Conservation (phyloP, 2,113 vertebrate species). For the Syngnathus floridae region DNA sequence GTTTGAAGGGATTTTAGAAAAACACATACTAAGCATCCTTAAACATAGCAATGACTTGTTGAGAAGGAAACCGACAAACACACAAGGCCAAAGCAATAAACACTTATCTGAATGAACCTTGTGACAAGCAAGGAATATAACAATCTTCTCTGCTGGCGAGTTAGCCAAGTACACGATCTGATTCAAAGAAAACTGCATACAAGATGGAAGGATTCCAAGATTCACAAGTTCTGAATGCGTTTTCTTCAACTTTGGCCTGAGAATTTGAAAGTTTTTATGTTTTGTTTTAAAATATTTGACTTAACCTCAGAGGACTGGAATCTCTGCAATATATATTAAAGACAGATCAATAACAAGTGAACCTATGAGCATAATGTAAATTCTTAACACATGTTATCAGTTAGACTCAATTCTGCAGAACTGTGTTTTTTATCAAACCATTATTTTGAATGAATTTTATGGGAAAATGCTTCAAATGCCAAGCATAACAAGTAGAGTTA, state of each 20-base stretch:
- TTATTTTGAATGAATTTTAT: neutral
- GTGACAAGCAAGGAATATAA: conserved; percentile 6
- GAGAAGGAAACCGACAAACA: neutral
- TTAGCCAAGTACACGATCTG: neutral
- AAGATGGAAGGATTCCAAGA: neutral
- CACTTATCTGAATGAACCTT: conserved; percentile 43
- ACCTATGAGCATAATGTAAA: neutral
- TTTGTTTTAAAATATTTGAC: neutral
- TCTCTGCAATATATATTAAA: neutral
- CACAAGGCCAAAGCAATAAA: conserved; percentile 25
- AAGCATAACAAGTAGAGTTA: no score
- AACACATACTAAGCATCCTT: neutral
- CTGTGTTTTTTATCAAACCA: neutral
- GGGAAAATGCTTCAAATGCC: neutral
- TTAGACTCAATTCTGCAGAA: neutral
- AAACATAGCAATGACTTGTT: conserved; percentile 4
- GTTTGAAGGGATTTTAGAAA: conserved; percentile 6
- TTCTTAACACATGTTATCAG: neutral
- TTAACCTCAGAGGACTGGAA: neutral
- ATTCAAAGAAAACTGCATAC: neutral
- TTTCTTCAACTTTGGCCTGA: neutral
- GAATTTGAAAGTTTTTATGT: neutral
- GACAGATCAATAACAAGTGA: neutral
- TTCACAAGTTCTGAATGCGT: neutral
- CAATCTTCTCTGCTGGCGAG: neutral